Evolutionary conservation across 2,113 vertebrate genomes (phyloP).

Genomic region (Campylorhamphus procurvoides): DNA sequence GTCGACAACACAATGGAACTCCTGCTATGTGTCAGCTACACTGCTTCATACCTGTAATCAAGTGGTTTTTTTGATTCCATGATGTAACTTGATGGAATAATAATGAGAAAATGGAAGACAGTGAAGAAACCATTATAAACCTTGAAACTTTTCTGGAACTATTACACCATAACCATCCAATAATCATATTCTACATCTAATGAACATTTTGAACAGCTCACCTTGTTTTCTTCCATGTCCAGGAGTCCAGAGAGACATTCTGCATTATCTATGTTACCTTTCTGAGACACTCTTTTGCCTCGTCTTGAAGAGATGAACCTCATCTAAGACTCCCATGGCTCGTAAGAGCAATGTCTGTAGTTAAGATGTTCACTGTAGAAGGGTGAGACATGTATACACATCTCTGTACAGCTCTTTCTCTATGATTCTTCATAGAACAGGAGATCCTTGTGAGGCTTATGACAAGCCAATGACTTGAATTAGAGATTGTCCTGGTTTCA

Average conservation of each 20-base stretch:
- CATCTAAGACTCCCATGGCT: neutral
- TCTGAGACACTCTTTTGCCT: neutral
- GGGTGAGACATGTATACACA: rapidly evolving
- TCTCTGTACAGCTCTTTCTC: neutral
- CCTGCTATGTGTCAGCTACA: neutral
- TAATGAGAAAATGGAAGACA: neutral
- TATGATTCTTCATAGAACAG: neutral
- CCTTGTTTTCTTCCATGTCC: neutral
- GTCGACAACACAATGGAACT: neutral
- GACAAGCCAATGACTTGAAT: neutral
- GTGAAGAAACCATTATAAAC: neutral
- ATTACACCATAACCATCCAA: neutral
- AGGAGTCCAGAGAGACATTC: neutral
- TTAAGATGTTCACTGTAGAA: neutral
- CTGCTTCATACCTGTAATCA: neutral
- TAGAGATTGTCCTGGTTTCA: neutral
- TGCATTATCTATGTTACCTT: neutral
- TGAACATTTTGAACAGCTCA: neutral
- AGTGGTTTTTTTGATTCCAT: neutral
- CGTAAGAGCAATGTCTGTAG: neutral
- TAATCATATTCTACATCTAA: neutral
- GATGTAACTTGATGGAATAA: neutral
- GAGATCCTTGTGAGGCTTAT: neutral
- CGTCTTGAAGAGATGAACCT: neutral
- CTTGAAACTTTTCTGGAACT: neutral